Conservation (phyloP, 2,888 invertebrate species). For the Caenorhabditis plicata region DNA sequence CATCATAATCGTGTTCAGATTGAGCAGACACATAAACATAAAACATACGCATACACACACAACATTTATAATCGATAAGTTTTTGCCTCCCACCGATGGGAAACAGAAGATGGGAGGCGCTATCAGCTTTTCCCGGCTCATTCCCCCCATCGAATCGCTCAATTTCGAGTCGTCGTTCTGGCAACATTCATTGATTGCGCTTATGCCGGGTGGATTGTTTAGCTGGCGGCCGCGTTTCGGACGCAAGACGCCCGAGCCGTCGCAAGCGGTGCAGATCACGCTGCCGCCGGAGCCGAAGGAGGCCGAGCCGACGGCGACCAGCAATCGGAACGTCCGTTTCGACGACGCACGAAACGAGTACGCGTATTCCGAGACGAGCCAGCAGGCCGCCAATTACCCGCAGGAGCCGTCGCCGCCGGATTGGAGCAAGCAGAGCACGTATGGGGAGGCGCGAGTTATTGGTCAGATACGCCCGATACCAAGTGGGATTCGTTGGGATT, state of each 20-base stretch:
- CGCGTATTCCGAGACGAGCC: constrained; percentile 1
- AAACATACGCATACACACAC: too few relatives aligned
- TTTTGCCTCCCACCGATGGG: too few relatives aligned
- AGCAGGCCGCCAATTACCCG: neutral
- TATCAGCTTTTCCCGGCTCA: constrained; percentile 1
- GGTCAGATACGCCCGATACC: constrained; percentile 20
- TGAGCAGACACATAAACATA: too few relatives aligned
- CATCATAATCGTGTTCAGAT: too few relatives aligned
- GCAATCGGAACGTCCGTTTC: constrained; percentile 6
- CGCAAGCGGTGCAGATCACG: constrained; percentile 36
- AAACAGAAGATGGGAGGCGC: too few relatives aligned
- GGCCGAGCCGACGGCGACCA: neutral
- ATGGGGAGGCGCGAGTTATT: constrained; percentile 28
- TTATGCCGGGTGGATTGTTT: constrained; percentile 34
- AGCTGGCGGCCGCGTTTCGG: constrained; percentile 46
- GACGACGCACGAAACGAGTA: constrained; percentile 16
- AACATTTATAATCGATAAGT: too few relatives aligned
- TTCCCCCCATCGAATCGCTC: too few relatives aligned
- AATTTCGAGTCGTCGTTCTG: too few relatives aligned
- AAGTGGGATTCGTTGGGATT: too few relatives aligned
- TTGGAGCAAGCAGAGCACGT: constrained; percentile 15
- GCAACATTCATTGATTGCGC: too few relatives aligned
- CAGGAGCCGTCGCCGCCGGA: constrained; percentile 9
- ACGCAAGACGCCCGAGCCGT: constrained; percentile 48
- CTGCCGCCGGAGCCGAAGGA: constrained; percentile 24